These are phyloP conservation scores for Pungitius pungitius DNA, from an alignment of 2,113 vertebrate genomes.

Conservation along the genomic window DNA sequence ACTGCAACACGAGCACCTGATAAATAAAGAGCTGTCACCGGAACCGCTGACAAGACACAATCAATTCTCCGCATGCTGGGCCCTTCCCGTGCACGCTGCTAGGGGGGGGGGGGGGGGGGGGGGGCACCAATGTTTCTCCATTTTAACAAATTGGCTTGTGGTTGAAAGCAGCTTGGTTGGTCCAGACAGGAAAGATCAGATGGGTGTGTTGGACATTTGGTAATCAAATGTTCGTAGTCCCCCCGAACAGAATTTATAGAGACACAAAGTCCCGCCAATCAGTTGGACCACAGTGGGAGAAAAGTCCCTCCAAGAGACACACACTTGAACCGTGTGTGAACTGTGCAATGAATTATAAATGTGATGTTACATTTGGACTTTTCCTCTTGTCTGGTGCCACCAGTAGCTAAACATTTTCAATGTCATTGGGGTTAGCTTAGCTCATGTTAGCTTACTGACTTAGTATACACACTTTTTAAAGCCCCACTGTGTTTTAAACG, in stretches of 20 bases:
- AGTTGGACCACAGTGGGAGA: not conserved
- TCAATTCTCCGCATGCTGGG: constrained; percentile 49
- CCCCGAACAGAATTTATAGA: too few species aligned
- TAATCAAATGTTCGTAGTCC: not conserved
- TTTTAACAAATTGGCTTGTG: not conserved
- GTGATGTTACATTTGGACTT: too few species aligned
- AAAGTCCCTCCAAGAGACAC: too few species aligned
- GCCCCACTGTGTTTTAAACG: too few species aligned
- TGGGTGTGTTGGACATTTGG: not conserved
- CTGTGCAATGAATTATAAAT: too few species aligned
- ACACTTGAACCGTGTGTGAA: too few species aligned
- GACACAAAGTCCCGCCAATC: not conserved
- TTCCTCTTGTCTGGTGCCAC: not conserved
- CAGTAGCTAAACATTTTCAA: not conserved
- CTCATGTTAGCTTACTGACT: too few species aligned
- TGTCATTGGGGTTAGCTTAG: not conserved
- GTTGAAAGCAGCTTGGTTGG: not conserved
- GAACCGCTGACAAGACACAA: constrained; percentile 60
- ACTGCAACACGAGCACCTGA: constrained; percentile 51
- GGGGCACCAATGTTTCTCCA: not conserved
- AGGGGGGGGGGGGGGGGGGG: not conserved
- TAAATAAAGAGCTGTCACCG: constrained; percentile 58
- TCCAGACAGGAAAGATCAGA: not conserved
- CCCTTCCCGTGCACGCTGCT: not conserved
- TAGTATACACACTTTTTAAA: too few species aligned